Conservation (phyloP, 2,113 vertebrate species). For the Scartelaos histophorus region DNA sequence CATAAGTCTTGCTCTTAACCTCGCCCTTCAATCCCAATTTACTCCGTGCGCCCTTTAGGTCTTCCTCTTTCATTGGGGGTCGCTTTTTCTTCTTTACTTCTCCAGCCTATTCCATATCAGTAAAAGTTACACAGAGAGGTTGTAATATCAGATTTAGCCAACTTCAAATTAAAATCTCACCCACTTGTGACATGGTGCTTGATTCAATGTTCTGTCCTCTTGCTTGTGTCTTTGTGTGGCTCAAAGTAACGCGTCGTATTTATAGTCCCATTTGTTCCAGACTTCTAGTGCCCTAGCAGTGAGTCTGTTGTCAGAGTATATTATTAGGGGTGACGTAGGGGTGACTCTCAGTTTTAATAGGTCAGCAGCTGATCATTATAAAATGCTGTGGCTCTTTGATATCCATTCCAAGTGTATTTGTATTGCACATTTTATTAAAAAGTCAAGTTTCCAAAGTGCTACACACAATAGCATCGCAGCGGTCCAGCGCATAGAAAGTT, state of each 20-base stretch:
- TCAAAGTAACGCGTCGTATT: slow-evolving; percentile 58
- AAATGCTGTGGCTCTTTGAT: too few species aligned
- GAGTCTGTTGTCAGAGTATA: slow-evolving; percentile 75
- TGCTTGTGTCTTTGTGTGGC: slow-evolving; percentile 22
- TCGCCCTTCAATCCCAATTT: slow-evolving; percentile 88
- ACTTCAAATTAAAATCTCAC: not conserved
- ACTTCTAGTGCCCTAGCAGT: slow-evolving; percentile 35
- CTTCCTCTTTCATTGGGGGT: slow-evolving; percentile 92
- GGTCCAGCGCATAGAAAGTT: too few species aligned
- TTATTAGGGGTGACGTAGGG: slow-evolving; percentile 73
- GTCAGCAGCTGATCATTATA: too few species aligned
- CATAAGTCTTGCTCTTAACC: slow-evolving; percentile 96
- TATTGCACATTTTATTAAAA: too few species aligned
- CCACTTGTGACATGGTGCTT: slow-evolving; percentile 89
- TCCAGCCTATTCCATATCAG: slow-evolving; percentile 49
- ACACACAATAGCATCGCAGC: too few species aligned
- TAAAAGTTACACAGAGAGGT: not conserved
- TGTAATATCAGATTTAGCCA: not conserved
- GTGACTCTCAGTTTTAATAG: slow-evolving; percentile 15
- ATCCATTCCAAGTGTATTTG: too few species aligned
- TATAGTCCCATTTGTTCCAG: slow-evolving; percentile 46
- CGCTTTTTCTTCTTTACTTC: slow-evolving; percentile 92
- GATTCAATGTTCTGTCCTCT: not conserved
- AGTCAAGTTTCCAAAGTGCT: too few species aligned
- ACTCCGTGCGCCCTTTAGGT: slow-evolving; percentile 92